Evolutionary conservation across 2,113 vertebrate genomes (phyloP).

Genomic region (Butorides virescens): DNA sequence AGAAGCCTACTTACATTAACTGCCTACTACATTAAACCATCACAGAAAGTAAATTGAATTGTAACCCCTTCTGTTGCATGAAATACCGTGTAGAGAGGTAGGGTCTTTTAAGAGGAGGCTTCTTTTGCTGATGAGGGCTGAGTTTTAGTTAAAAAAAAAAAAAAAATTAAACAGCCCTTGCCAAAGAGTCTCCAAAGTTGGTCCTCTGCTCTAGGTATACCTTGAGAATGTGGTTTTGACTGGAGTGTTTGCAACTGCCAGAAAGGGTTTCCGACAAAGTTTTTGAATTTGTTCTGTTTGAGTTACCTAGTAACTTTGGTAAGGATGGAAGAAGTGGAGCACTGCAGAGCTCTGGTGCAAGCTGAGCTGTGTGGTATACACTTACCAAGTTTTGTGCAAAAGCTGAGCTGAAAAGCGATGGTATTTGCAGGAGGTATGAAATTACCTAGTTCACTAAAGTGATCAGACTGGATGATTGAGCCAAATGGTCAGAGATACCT

Average conservation of each 20-base stretch:
- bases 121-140: background rate
- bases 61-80: background rate
- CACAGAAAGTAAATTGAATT: background rate
- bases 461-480: background rate
- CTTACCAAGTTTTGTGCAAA: background rate
- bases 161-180: background rate
- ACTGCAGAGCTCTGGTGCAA: background rate
- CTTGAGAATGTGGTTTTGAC: background rate
- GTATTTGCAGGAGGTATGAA: background rate
- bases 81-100: background rate
- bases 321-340: background rate
- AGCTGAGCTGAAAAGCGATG: background rate
- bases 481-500: background rate
- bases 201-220: background rate
- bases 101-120: background rate
- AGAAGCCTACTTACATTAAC: background rate
- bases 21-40: background rate
- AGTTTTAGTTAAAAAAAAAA: background rate
- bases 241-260: background rate
- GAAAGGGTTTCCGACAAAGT: background rate
- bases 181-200: background rate
- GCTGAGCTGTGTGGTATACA: background rate
- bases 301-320: background rate
- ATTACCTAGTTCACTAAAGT: background rate
- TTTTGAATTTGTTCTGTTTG: background rate